Evolutionary conservation across 2,888 invertebrate species (phyloP), one percentile per base, ranked within the genome.

Genomic region (Sepioteuthis lessoniana): DNA sequence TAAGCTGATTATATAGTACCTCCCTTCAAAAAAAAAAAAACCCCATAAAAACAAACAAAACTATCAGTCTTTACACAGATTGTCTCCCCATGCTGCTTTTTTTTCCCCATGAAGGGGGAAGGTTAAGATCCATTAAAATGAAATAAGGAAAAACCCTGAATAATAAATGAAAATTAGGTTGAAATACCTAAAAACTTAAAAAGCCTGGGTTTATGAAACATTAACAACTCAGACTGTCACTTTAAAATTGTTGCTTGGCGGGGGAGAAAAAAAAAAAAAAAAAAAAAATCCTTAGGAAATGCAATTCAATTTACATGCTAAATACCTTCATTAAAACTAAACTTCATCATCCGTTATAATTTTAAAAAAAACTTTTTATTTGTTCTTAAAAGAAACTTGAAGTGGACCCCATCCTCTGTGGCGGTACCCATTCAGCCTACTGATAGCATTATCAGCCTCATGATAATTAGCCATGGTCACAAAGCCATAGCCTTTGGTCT

Each of bases 401-500:
- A 97, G 96, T 91, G 97, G 96, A 19, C 96, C 96, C 94, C 96
- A 96, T 28, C 97, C 97, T 93, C 96, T 96, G 94, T 96, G 97
- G 76, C 95, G 96, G 94, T 96, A 97, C 8, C 97, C 97, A 96
- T 97, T 97, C 93, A 97, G 95, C 60, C 95, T 95, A 93, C 97
- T 96, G 94, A 97, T 97, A 31, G 97, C 97, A 94, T 96, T 96
- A 93, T 96, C 95, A 25, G 97, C 97, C 94, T 97, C 97, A 37
- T 96, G 95, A 94, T 96, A 97, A 95, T 97, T 97, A 35, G 96
- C 95, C 97, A 97, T 97, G 35, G 97, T 97, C 19, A 97, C 97
- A 95, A 97, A 97, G 1, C 97, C 97, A 95, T 96, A 97, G 16
- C 97, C 97, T 95, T 97, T 97, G 94, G 96, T 96, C 94, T 96